Percentiles rank a stretch among this genome's conserved stretches.
phyloP scores from a whole-genome alignment of 2,113 vertebrate genomes.

The Sarotherodon lohbergeri region DNA sequence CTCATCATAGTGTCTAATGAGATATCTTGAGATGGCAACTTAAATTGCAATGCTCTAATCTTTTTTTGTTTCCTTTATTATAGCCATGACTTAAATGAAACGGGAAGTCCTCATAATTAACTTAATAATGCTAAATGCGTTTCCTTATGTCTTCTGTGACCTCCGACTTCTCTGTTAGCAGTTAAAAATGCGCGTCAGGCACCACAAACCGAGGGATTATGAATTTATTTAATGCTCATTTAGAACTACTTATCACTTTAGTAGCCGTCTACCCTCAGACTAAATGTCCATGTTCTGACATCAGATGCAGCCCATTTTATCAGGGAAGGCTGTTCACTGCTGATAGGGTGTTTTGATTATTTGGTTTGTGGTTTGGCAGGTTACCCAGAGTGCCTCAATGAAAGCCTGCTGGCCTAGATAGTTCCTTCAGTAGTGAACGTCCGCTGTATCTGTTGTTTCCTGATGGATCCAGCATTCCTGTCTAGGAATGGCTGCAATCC shows the following conservation, averaged over 20 bases:
- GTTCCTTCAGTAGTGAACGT: background rate
- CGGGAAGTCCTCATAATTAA: background rate
- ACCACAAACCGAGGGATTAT: background rate
- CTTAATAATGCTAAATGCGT: background rate
- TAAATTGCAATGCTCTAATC: background rate
- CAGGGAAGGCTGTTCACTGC: background rate
- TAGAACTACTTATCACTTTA: background rate
- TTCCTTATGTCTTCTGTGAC: background rate
- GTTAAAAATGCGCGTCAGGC: background rate
- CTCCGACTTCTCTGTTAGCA: background rate
- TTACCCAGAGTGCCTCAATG: background rate
- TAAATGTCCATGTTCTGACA: background rate
- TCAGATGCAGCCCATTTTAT: background rate
- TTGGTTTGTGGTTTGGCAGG: background rate
- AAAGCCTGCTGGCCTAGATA: background rate
- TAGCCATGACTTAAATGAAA: background rate
- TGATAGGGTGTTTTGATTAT: background rate
- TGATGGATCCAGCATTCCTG: slow-evolving; percentile 10
- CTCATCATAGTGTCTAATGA: background rate
- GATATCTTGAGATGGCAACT: background rate
- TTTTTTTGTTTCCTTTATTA: background rate
- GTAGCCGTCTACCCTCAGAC: background rate
- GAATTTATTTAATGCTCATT: background rate
- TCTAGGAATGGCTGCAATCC: slow-evolving; percentile 6
- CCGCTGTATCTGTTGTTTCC: background rate